Evolutionary conservation across 2,888 invertebrate genomes (phyloP).

Genomic region (Mesochorus sp.): DNA sequence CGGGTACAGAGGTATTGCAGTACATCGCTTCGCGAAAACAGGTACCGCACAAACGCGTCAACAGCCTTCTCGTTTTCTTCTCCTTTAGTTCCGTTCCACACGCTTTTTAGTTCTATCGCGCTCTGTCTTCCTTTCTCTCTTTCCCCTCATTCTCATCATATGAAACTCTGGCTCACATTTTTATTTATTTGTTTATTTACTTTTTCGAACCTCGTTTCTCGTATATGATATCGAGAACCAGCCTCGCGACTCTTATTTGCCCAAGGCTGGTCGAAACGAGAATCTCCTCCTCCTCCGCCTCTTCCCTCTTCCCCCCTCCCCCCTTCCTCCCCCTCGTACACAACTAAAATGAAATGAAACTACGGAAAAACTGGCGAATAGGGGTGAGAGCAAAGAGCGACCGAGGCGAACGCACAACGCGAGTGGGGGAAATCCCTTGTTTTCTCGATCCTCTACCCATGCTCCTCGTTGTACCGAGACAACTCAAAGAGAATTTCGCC

Average conservation of each 20-base stretch:
- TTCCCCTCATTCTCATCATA: slow-evolving; percentile 2
- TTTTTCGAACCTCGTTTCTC: background rate
- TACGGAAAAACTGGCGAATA: slow-evolving; percentile 46
- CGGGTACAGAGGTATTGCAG: slow-evolving; percentile 46
- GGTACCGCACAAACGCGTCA: slow-evolving; percentile 10
- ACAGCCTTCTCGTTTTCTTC: slow-evolving; percentile 33
- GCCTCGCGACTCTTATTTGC: slow-evolving; percentile 71
- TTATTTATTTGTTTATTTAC: slow-evolving; percentile 34
- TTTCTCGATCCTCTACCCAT: slow-evolving; percentile 63
- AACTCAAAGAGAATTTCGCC: slow-evolving; percentile 49
- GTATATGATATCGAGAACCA: slow-evolving; percentile 69
- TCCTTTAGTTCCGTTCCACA: slow-evolving; percentile 34
- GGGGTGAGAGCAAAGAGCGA: slow-evolving; percentile 33
- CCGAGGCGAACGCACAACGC: slow-evolving; percentile 23
- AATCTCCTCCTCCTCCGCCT: slow-evolving; percentile 34
- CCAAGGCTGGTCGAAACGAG: slow-evolving; percentile 47
- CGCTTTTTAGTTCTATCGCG: slow-evolving; percentile 1
- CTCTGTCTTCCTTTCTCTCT: slow-evolving; percentile 13
- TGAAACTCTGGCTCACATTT: slow-evolving; percentile 11
- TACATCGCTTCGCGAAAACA: slow-evolving; percentile 34
- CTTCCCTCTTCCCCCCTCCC: background rate
- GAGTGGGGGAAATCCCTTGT: slow-evolving; percentile 37
- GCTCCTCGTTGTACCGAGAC: slow-evolving; percentile 27
- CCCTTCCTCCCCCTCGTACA: background rate
- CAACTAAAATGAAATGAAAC: slow-evolving; percentile 45